Percentiles rank a stretch among this genome's conserved stretches.
Evolutionary conservation across 2,113 vertebrate genomes (phyloP).

Genomic region (Pogona vitticeps): DNA sequence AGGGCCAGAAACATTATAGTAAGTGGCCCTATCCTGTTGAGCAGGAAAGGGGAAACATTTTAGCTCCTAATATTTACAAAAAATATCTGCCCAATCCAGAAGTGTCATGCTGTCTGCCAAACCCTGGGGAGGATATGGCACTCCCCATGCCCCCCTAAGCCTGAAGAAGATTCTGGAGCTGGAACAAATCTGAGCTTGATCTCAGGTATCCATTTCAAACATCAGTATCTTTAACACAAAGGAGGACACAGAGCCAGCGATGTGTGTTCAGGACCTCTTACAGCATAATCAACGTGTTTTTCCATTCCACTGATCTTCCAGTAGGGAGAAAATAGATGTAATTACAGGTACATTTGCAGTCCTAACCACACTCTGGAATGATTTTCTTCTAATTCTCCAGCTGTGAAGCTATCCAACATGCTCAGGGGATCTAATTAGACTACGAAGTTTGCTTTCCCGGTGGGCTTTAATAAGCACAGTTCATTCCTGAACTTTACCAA

Average conservation of each 20-base stretch:
- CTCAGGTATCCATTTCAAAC: not conserved
- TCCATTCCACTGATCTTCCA: conserved; percentile 36
- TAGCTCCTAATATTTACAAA: not conserved
- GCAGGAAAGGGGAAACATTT: not conserved
- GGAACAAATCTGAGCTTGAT: not conserved
- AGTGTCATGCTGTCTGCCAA: not conserved
- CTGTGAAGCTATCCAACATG: conserved; percentile 60
- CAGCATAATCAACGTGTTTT: not conserved
- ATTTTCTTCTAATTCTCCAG: conserved; percentile 56
- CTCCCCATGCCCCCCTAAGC: not conserved
- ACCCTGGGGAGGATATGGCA: not conserved
- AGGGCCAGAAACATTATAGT: not conserved
- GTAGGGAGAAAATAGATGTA: conserved; percentile 29
- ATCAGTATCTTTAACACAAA: too few species aligned
- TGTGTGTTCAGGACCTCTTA: conserved; percentile 7
- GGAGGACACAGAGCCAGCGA: conserved; percentile 1
- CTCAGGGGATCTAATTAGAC: conserved; percentile 73
- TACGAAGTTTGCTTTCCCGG: conserved; percentile 63
- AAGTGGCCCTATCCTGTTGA: not conserved
- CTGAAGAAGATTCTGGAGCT: not conserved
- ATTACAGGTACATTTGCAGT: conserved; percentile 61
- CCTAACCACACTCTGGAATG: conserved; percentile 47
- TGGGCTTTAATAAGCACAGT: conserved; percentile 70
- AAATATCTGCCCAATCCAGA: not conserved
- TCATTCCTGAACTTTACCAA: conserved; percentile 58